Base-by-base conservation (phyloP, 2,888 invertebrate species). In the Cabera pusaria region DNA sequence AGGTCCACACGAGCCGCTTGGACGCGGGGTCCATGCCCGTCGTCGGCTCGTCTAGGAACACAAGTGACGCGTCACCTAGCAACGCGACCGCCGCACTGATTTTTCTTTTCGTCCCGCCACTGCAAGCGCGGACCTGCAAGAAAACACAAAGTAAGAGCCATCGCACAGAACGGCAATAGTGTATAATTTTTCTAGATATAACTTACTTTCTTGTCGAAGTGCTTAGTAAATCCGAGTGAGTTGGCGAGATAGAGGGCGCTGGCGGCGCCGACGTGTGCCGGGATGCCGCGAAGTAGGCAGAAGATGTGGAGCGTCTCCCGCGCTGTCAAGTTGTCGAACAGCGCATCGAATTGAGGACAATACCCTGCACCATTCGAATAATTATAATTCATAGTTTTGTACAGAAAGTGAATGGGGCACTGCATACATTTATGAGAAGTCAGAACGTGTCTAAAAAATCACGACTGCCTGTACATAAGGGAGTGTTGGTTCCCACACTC, bases 11-110 rank as follows among this genome's bases (percentile, higher is more conserved):
- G 42, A 94, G 92, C 1, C 96, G 91, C 56, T 96, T 92, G 0
- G 96, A 94, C 2, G 93, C 93, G 1, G 95, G 94, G 65, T 96
- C 95, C 93, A 95, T 95, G 19, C 95, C 95, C 82, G 90, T 91
- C 1, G 92, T 91, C 0, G 93, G 93, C 56, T 92, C 92, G 66
- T 93, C 94, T 22, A 94, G 78, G 58, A 92, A 93, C 11, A 94
- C 85, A 0, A 95, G 85, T 1, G 92, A 90, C 0, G 94, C 92
- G 58, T 93, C 91, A 1, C 94, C 94, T 6, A 95, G 77, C 11
- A 94, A 74, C 0, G 94, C 92, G 0, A 95, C 85, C 0, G 94
- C 93, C 5, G 94, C 91, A 44, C 93, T 94, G n/a, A 95, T 78
- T 72, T 95, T 94, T 27, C 94, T 83, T 66, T 93, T 94, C 49